Conservation (phyloP, 1,140 invertebrate genomes). For the Drosophila pseudoananassae region DNA sequence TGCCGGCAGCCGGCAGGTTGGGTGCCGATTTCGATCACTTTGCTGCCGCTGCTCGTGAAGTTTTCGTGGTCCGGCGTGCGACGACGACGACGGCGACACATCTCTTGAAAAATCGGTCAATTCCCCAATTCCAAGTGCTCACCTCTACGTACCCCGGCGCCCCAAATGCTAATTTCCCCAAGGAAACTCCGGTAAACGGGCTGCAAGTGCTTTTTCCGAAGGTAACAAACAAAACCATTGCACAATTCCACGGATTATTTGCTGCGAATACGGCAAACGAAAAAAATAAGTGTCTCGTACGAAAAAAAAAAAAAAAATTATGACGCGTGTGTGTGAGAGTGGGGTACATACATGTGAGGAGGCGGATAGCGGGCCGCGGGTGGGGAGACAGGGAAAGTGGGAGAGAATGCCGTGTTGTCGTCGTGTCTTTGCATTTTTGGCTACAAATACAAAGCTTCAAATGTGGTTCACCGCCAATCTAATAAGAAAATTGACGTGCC, state of each 20-base stretch:
- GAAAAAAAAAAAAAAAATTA: constrained; percentile 40
- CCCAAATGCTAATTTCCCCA: constrained; percentile 1
- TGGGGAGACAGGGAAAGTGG: constrained; percentile 17
- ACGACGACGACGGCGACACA: constrained; percentile 58
- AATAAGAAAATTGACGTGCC: constrained; percentile 46
- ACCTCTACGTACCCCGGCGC: neutral
- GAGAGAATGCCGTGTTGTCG: constrained; percentile 56
- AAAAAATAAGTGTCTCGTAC: constrained; percentile 31
- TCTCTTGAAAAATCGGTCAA: constrained; percentile 44
- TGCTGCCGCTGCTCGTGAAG: constrained; percentile 56
- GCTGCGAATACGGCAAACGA: constrained; percentile 20
- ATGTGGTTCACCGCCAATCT: constrained; percentile 1
- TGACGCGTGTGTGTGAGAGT: constrained; percentile 61
- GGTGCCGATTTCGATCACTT: constrained; percentile 44
- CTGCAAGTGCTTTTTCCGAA: constrained; percentile 22
- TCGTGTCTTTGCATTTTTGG: constrained; percentile 78
- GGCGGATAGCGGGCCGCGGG: constrained; percentile 11
- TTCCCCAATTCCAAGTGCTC: constrained; percentile 16
- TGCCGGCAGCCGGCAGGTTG: constrained; percentile 43
- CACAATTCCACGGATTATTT: constrained; percentile 31
- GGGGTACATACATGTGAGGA: constrained; percentile 9
- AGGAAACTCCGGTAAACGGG: constrained; percentile 25
- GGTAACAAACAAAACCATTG: constrained; percentile 51
- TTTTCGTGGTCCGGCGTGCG: constrained; percentile 68
- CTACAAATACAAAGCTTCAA: constrained; percentile 61